Percentiles rank a stretch among this genome's conserved stretches.
Evolutionary conservation across 2,888 invertebrate genomes (phyloP).

Genomic region (Leucophenga maculata): DNA sequence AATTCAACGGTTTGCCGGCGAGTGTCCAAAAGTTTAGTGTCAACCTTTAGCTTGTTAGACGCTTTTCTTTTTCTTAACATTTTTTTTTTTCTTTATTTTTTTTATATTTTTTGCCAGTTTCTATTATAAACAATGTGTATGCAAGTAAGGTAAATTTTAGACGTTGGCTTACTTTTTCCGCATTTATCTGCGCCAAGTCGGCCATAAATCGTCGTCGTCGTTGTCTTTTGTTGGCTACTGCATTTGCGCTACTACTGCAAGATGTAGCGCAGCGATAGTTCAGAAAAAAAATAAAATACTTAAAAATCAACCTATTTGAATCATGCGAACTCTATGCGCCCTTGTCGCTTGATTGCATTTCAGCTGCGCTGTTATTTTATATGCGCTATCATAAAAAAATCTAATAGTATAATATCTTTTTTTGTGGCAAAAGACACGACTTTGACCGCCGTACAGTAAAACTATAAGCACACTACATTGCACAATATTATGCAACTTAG

Average conservation of each 20-base stretch:
- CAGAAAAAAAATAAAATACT: constrained; percentile 1
- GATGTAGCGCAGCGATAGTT: background rate
- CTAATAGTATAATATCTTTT: too few relatives aligned
- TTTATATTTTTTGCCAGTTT: background rate
- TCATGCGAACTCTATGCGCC: constrained; percentile 8
- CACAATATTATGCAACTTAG: too few relatives aligned
- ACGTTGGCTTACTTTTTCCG: constrained; percentile 3
- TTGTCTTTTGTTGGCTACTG: constrained; percentile 1
- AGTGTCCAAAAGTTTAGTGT: constrained; percentile 18
- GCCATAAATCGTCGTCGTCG: constrained; percentile 9
- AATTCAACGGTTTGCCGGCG: too few relatives aligned
- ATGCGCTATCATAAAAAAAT: background rate
- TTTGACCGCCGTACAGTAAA: background rate
- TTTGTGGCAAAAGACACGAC: background rate
- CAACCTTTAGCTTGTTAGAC: constrained; percentile 1
- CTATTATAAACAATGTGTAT: background rate
- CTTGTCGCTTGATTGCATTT: constrained; percentile 23
- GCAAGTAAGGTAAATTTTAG: too few relatives aligned
- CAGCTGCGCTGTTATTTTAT: background rate
- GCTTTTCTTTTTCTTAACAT: background rate
- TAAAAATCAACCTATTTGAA: background rate
- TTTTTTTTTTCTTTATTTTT: too few relatives aligned
- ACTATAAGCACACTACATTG: too few relatives aligned
- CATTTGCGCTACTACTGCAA: constrained; percentile 7
- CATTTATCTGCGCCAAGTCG: constrained; percentile 22